Percentiles rank a stretch among this genome's conserved stretches.
phyloP scores from a whole-genome alignment of 1,140 invertebrate genomes.

The Drosophila suzukii region DNA sequence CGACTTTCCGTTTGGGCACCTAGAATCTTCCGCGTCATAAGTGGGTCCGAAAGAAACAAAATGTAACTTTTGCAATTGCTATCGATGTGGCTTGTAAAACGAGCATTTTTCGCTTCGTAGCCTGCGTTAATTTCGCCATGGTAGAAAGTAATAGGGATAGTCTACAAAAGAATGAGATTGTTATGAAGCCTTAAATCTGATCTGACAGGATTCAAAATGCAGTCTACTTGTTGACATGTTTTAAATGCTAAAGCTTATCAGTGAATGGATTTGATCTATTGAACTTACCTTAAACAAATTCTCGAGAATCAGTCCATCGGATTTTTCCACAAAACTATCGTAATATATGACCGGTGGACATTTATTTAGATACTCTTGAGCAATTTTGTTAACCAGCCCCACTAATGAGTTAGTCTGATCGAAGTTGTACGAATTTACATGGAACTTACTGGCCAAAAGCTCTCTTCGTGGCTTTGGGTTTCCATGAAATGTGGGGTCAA shows the following conservation, averaged over 20 bases:
- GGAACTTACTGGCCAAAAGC: conserved; percentile 85
- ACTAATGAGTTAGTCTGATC: conserved; percentile 86
- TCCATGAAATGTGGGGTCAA: conserved; percentile 85
- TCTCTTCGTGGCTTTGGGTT: conserved; percentile 86
- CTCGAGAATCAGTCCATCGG: conserved; percentile 86
- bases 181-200: background rate
- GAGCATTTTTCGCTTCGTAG: conserved; percentile 54
- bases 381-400: conserved; percentile 86
- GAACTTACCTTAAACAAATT: conserved; percentile 85
- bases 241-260: background rate
- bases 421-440: conserved; percentile 68
- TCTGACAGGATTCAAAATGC: background rate
- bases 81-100: conserved; percentile 57
- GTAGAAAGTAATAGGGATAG: conserved; percentile 86
- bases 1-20: conserved; percentile 86
- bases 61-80: conserved; percentile 87
- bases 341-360: conserved; percentile 88
- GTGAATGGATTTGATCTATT: background rate
- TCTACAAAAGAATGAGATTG: conserved; percentile 48
- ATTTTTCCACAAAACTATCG: conserved; percentile 86
- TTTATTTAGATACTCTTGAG: conserved; percentile 86
- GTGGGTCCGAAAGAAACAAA: conserved; percentile 88
- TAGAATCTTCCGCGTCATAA: conserved; percentile 86
- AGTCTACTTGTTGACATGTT: background rate
- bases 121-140: conserved; percentile 86